Evolutionary conservation across 2,113 vertebrate species (phyloP).

Genomic region (Aphyosemion australe): DNA sequence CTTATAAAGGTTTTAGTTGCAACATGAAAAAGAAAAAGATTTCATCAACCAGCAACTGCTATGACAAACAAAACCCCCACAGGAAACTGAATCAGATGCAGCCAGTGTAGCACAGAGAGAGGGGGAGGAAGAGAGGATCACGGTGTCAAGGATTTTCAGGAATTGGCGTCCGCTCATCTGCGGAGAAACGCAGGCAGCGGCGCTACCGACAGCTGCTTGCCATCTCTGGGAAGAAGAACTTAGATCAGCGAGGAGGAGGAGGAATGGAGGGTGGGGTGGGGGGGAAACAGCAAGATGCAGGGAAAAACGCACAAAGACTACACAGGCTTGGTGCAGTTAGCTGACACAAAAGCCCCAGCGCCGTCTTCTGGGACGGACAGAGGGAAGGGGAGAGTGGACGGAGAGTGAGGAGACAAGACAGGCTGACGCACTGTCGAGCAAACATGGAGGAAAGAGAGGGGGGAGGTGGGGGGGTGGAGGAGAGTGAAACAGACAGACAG

Average conservation of each 20-base stretch:
- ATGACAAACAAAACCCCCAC: constrained; percentile 21
- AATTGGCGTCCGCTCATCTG: constrained; percentile 71
- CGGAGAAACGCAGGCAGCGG: constrained; percentile 79
- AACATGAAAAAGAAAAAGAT: constrained; percentile 11
- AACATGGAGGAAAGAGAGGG: constrained; percentile 28
- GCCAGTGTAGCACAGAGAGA: constrained; percentile 17
- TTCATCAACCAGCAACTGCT: constrained; percentile 49
- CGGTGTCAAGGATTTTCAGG: constrained; percentile 94
- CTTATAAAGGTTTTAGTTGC: not conserved
- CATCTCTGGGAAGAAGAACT: constrained; percentile 85
- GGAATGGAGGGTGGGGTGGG: constrained; percentile 76
- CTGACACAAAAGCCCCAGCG: constrained; percentile 83
- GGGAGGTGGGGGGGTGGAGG: constrained; percentile 27
- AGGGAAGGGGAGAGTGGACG: constrained; percentile 68
- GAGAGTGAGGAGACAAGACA: constrained; percentile 61
- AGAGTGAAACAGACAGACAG: constrained; percentile 69
- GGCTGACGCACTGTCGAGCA: constrained; percentile 63
- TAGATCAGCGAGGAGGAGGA: constrained; percentile 86
- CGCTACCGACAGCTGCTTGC: constrained; percentile 93
- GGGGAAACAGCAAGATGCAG: constrained; percentile 90
- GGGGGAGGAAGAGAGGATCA: constrained; percentile 47
- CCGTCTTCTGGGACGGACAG: constrained; percentile 68
- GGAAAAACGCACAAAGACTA: constrained; percentile 85
- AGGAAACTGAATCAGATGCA: constrained; percentile 30
- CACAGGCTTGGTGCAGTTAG: constrained; percentile 81